Conservation (phyloP, 2,113 vertebrate species). For the Henicopernis longicauda region DNA sequence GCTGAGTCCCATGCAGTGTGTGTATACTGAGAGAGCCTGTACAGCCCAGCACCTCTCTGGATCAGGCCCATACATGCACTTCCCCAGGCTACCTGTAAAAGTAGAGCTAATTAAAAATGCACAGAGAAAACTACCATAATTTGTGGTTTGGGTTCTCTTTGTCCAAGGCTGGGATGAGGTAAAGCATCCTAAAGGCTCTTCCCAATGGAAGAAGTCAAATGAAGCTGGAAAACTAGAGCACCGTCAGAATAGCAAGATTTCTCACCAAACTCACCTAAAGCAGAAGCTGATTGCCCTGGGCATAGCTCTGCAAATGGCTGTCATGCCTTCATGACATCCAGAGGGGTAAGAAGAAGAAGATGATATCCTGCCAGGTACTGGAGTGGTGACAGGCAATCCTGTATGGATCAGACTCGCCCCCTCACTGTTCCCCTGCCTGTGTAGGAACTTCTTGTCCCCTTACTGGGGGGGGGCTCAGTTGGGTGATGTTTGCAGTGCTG, state of each 20-base stretch:
- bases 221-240: not conserved
- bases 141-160: not conserved
- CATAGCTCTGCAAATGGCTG: not conserved
- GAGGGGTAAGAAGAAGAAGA: not conserved
- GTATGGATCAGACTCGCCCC: not conserved
- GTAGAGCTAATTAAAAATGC: not conserved
- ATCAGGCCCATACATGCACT: not conserved
- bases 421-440: not conserved
- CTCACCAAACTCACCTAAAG: not conserved
- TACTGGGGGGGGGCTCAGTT: rapidly evolving
- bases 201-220: not conserved
- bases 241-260: not conserved
- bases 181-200: not conserved
- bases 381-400: not conserved
- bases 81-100: not conserved
- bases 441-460: not conserved
- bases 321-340: not conserved
- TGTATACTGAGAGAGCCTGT: not conserved
- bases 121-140: not conserved
- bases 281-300: not conserved
- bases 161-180: not conserved
- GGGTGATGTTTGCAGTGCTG: not conserved
- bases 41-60: not conserved
- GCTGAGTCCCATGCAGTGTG: not conserved
- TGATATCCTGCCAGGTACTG: not conserved